Percentiles rank a stretch among this genome's conserved stretches.
phyloP scores from a whole-genome alignment of 2,113 vertebrate genomes.

The Phodopus roborovskii region DNA sequence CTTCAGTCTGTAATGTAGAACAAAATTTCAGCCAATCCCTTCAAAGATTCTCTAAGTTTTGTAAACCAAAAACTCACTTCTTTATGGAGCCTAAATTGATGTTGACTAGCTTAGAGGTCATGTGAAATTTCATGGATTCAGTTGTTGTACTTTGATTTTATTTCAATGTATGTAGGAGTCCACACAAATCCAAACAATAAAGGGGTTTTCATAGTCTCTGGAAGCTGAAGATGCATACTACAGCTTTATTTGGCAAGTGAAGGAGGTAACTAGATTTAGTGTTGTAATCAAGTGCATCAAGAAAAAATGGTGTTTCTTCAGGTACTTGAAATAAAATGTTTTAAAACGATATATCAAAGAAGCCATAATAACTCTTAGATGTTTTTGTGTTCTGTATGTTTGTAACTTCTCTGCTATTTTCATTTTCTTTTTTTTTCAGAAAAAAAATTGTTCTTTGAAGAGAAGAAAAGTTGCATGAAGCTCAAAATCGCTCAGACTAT shows the following conservation, averaged over 20 bases:
- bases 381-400: conserved; percentile 13
- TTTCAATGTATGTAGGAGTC: neutral
- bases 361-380: conserved; percentile 45
- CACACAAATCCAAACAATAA: conserved; percentile 34
- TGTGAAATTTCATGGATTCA: conserved; percentile 44
- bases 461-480: conserved; percentile 47
- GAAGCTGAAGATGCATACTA: neutral
- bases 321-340: conserved; percentile 47
- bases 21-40: neutral
- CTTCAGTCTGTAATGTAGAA: neutral
- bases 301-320: conserved; percentile 44
- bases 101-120: conserved; percentile 41
- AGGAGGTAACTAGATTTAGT: neutral
- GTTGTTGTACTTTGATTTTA: conserved; percentile 50
- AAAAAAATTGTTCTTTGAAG: conserved; percentile 40
- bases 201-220: neutral
- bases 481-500: conserved; percentile 33
- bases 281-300: conserved; percentile 14
- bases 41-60: conserved; percentile 48
- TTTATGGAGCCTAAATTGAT: conserved; percentile 10
- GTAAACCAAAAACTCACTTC: conserved; percentile 5
- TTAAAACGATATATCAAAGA: conserved; percentile 48
- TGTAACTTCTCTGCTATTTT: neutral
- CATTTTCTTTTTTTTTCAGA: neutral
- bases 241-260: conserved; percentile 3